Conservation (phyloP, 2,888 invertebrate genomes). For the Mesoligia furuncula region DNA sequence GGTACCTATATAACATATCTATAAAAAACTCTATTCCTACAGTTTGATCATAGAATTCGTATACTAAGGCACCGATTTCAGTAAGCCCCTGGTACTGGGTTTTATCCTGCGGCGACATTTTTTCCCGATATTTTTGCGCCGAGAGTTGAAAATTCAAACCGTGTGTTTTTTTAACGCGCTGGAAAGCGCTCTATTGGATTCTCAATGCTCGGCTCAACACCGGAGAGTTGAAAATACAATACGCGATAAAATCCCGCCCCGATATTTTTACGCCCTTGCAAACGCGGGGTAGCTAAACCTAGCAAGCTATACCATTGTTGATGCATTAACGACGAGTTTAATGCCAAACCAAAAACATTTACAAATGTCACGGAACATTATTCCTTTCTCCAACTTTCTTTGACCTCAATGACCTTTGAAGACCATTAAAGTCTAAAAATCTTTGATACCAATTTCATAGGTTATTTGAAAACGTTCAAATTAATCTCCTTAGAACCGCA, state of each 20-base stretch:
- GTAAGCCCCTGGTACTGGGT: no score
- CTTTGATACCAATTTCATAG: conserved; percentile 5
- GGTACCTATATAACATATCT: neutral
- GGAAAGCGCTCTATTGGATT: no score
- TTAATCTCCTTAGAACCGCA: neutral
- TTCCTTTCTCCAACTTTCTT: conserved; percentile 21
- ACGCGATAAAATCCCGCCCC: no score
- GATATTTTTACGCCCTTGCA: no score
- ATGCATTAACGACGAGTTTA: conserved; percentile 14
- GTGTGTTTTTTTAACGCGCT: no score
- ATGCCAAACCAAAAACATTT: conserved; percentile 20
- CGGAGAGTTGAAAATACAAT: no score
- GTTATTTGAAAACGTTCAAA: conserved; percentile 17
- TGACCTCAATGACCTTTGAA: conserved; percentile 28
- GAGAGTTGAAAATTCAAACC: no score
- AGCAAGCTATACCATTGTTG: conserved; percentile 10
- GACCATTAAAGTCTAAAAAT: conserved; percentile 10
- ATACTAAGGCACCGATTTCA: neutral
- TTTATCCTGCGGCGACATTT: no score
- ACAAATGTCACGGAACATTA: conserved; percentile 30
- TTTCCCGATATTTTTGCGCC: no score
- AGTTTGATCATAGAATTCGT: neutral
- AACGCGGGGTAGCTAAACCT: no score
- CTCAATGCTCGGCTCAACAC: no score
- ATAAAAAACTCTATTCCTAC: neutral